phyloP scores from a whole-genome alignment of 2,888 invertebrate species.

The Platerodrilus igneus region DNA sequence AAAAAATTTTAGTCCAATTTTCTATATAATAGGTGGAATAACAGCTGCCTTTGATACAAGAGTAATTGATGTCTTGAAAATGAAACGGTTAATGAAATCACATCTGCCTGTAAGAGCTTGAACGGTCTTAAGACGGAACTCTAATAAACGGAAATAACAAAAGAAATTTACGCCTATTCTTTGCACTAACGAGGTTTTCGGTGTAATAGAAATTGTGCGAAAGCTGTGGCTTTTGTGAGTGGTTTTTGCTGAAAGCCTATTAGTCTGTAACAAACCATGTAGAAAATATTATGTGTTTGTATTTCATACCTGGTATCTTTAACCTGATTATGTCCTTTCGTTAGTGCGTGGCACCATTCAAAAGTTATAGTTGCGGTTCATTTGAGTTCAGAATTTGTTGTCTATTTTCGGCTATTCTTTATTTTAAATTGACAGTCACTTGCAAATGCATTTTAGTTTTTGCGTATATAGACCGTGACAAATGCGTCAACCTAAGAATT shows the following conservation, averaged over 20 bases:
- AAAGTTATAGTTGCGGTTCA: no score
- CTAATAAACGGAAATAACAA: slow-evolving; percentile 26
- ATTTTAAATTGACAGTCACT: no score
- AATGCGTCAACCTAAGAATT: no score
- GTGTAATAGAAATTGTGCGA: slow-evolving; percentile 25
- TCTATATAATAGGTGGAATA: slow-evolving; percentile 11
- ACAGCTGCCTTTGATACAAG: slow-evolving; percentile 17
- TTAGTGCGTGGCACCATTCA: no score
- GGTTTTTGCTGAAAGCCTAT: slow-evolving; percentile 23
- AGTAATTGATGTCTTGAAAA: slow-evolving; percentile 15
- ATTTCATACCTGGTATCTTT: no score
- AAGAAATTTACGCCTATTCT: slow-evolving; percentile 25
- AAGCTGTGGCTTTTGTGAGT: slow-evolving; percentile 20
- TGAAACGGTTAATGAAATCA: slow-evolving; percentile 23
- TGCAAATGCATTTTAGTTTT: no score
- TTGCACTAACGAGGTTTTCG: slow-evolving; percentile 23
- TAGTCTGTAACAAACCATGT: no score
- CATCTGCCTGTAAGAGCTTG: slow-evolving; percentile 22
- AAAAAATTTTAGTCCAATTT: slow-evolving; percentile 16
- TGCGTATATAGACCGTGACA: no score
- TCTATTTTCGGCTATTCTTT: no score
- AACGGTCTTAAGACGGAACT: slow-evolving; percentile 23
- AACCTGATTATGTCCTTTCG: no score
- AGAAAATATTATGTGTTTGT: no score
- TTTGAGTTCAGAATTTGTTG: no score